Conservation (phyloP, 2,797 vertebrate species). For the Cynopterus sphinx region DNA sequence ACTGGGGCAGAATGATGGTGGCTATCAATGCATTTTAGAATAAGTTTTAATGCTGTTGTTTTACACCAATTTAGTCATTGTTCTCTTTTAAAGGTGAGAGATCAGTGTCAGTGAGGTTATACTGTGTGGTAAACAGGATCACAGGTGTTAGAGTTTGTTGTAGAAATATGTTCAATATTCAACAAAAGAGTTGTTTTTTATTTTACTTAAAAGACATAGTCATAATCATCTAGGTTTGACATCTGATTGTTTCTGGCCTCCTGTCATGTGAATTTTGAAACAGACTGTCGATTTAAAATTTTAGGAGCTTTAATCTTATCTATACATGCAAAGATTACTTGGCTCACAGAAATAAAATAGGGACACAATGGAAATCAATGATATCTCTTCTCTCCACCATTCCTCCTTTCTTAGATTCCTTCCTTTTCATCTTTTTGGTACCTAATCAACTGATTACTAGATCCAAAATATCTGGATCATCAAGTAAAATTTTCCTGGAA, state of each 20-base stretch:
- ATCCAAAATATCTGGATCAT: background rate
- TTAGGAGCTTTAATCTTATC: background rate
- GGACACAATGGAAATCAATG: background rate
- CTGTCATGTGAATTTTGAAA: background rate
- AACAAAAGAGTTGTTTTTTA: background rate
- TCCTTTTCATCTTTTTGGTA: background rate
- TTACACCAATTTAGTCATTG: background rate
- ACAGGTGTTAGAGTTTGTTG: background rate
- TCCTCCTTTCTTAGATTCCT: background rate
- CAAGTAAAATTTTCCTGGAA: background rate
- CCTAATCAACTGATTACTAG: background rate
- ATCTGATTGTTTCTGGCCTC: background rate
- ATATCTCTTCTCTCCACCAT: background rate
- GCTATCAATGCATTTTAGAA: background rate
- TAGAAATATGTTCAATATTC: background rate
- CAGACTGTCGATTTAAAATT: background rate
- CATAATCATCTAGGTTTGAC: background rate
- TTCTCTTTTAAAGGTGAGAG: background rate
- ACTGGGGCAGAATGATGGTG: rapidly evolving
- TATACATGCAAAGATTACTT: background rate
- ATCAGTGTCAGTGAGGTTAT: background rate
- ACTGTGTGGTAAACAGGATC: background rate
- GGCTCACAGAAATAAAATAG: background rate
- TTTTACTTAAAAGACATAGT: background rate
- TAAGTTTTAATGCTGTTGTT: background rate